Base-by-base conservation (phyloP, 2,797 vertebrate genomes). In the Menidia menidia region DNA sequence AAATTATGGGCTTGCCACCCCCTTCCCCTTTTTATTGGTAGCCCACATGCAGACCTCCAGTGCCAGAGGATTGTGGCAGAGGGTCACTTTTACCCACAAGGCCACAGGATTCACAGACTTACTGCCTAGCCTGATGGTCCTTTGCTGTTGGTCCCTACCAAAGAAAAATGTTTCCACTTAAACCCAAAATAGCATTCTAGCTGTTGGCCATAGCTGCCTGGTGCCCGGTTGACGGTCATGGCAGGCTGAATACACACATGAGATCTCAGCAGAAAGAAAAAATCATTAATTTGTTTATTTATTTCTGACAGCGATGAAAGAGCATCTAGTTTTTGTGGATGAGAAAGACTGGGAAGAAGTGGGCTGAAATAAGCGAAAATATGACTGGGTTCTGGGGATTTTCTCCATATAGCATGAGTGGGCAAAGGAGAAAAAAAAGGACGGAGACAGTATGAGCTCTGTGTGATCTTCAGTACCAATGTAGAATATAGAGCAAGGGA, bases 111-210 rank as follows among this genome's bases (percentile, higher is more conserved):
- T 91, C 82, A 92, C 87, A 85, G 80, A 83, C 83, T 81, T 78
- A 81, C 85, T 72, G 80, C 80, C 81, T 67, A 68, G 32, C 65
- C 69, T 61, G 25, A 77, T 54, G 53, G 67, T 69, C 76, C 83
- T 73, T 67, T 65, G 78, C 84, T 83, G 76, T 87, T 89, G 85
- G 83, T 82, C 83, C 72, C 65, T 60, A 16, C 25, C 35, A 25
- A 41, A 63, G 43, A 64, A 31, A 64, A 92, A 93, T 91, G 79
- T 89, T 93, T 93, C 93, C 92, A 43, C 77, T 80, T 45, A 59
- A 48, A 81, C 82, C 90, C 82, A 85, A 92, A 93, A 94, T 91
- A 89, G 84, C 78, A 61, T 86, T 79, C 71, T 68, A 74, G 89
- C 75, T 82, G 15, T 71, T 60, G 86, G 86, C 84, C 84, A 78